Base-by-base conservation (phyloP, 1,140 invertebrate genomes). In the Frieseomelitta varia region DNA sequence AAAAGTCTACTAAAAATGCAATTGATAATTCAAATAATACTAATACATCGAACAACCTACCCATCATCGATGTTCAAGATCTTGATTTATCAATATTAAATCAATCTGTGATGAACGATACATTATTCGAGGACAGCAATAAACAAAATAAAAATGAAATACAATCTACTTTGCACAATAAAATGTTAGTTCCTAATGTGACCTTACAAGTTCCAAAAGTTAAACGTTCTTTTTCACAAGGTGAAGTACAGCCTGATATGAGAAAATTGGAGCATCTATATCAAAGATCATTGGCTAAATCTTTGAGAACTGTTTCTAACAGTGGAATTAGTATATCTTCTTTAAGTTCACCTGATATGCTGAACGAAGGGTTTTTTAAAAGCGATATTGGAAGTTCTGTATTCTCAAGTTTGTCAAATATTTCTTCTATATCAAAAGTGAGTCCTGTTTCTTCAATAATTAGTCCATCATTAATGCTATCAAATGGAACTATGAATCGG, bases 71-170 rank as follows among this genome's bases (percentile, higher is more conserved):
- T 53, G n/a, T 89, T 58, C n/a, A 88, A 12, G 47, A 67, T 2
- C 1, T 47, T 21, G 82, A 93, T 65, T 85, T 84, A 47, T 93
- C 93, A 0, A 91, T 93, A 74, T 83, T 94, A 58, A 91, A 91
- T 80, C 81, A 88, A 3, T 93, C 93, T 15, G 78, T 85, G 4
- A 91, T 94, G 93, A 91, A 94, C 30, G 93, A 94, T 80, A 90
- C 88, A 0, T 85, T 94, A 11, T 89, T 90, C 15, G 91, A 91
- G 30, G 30, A 63, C n/a, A 65, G 67, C 51, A 30, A 21, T 21
- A 87, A 85, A 24, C 34, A 56, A 8, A 82, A 84, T 47, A 84
- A 90, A 53, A 55, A 81, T 63, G 55, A 68, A 19, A 82, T 86
- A 8, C 87, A 76, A 58, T 82, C 79, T 1, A 39, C 72, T 34